Evolutionary conservation across 1,140 invertebrate genomes (phyloP).

Genomic region (Elymnias hypermnestra): DNA sequence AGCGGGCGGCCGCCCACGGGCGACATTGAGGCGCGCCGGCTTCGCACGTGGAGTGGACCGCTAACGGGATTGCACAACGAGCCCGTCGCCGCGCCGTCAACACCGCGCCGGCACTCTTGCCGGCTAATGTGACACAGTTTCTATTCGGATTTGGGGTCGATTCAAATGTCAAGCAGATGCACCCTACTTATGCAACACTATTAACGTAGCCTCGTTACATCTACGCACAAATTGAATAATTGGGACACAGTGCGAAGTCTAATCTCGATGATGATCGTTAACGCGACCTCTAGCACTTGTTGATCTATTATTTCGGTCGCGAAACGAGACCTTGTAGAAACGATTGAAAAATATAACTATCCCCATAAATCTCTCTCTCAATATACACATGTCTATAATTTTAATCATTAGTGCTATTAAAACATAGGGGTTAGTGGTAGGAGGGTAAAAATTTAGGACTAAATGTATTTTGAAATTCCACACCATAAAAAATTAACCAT

Average conservation of each 20-base stretch:
- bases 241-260: slow-evolving; percentile 18
- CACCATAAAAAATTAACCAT: too few species aligned
- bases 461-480: too few species aligned
- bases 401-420: too few species aligned
- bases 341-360: too few species aligned
- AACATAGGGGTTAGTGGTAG: too few species aligned
- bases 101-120: slow-evolving; percentile 39
- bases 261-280: slow-evolving; percentile 7
- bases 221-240: slow-evolving; percentile 48
- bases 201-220: slow-evolving; percentile 51
- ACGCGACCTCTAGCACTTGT: slow-evolving; percentile 11
- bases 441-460: too few species aligned
- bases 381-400: too few species aligned
- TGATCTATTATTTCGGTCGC: slow-evolving; percentile 1
- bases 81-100: slow-evolving; percentile 31
- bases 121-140: slow-evolving; percentile 71
- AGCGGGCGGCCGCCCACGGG: slow-evolving; percentile 54
- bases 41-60: slow-evolving; percentile 58
- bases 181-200: slow-evolving; percentile 71
- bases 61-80: slow-evolving; percentile 71
- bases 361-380: too few species aligned
- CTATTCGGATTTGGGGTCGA: slow-evolving; percentile 74
- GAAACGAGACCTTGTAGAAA: too few species aligned
- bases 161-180: slow-evolving; percentile 75
- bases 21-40: slow-evolving; percentile 65